Evolutionary conservation across 2,888 invertebrate genomes (phyloP).

Genomic region (Melanophora roralis): DNA sequence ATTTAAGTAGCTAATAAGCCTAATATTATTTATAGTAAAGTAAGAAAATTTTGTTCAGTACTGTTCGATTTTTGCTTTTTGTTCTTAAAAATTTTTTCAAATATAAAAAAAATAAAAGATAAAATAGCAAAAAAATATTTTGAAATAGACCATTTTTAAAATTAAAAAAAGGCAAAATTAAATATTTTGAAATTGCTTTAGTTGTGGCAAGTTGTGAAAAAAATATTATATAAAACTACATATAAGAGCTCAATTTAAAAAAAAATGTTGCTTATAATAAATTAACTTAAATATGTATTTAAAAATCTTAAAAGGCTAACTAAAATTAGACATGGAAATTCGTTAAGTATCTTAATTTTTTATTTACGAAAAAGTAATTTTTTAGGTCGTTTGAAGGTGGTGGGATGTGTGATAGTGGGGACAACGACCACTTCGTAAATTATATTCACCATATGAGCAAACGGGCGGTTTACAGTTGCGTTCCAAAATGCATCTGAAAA

Average conservation of each 20-base stretch:
- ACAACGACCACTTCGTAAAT: slow-evolving; percentile 72
- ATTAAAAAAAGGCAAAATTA: no score
- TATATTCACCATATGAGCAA: slow-evolving; percentile 73
- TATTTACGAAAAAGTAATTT: neutral
- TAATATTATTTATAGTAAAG: no score
- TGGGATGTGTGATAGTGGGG: slow-evolving; percentile 64
- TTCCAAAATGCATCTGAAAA: slow-evolving; percentile 71
- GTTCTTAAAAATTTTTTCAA: neutral
- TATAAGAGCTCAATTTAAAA: slow-evolving; percentile 12
- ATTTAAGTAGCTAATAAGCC: no score
- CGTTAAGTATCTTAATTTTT: slow-evolving; percentile 3
- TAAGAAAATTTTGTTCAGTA: slow-evolving; percentile 13
- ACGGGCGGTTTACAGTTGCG: slow-evolving; percentile 71
- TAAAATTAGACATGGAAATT: slow-evolving; percentile 51
- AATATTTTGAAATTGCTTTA: slow-evolving; percentile 25
- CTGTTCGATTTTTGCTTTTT: neutral
- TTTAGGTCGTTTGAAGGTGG: slow-evolving; percentile 38
- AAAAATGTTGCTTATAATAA: slow-evolving; percentile 5
- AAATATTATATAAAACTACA: slow-evolving; percentile 39
- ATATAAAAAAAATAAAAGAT: neutral
- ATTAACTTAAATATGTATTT: slow-evolving; percentile 42
- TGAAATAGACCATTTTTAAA: no score
- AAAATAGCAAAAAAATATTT: neutral
- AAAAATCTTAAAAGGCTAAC: neutral
- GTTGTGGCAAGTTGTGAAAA: slow-evolving; percentile 46